Percentiles rank a stretch among this genome's conserved stretches.
Conservation (phyloP, 92 coral and sea anemone genomes). For the Micromussa lordhowensis region DNA sequence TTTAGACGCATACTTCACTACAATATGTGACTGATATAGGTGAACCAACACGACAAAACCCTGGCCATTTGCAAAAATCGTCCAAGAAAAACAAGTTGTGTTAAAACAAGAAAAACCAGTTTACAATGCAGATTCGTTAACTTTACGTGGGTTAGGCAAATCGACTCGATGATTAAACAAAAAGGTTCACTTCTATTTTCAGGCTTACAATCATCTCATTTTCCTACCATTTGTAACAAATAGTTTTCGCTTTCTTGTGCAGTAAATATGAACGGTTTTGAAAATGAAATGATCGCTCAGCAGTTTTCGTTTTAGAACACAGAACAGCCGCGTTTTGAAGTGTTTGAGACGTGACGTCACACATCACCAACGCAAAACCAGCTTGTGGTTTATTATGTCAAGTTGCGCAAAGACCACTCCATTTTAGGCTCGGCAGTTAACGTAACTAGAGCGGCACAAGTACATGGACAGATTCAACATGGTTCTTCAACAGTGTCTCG, state of each 20-base stretch:
- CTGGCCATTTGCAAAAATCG: background rate
- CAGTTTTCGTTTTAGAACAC: conserved; percentile 25
- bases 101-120: conserved; percentile 34
- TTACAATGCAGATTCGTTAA: background rate
- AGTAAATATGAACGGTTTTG: background rate
- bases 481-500: conserved; percentile 52
- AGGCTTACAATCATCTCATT: background rate
- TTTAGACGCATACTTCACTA: background rate
- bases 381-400: conserved; percentile 54
- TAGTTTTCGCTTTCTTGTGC: background rate
- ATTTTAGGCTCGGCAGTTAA: conserved; percentile 30
- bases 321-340: background rate
- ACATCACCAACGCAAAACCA: conserved; percentile 46
- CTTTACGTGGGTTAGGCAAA: background rate
- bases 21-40: background rate
- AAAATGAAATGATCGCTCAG: background rate
- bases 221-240: background rate
- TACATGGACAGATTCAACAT: conserved; percentile 10
- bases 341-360: conserved; percentile 46
- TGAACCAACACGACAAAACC: background rate
- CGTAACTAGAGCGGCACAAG: background rate
- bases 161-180: background rate
- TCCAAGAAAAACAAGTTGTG: conserved; percentile 6
- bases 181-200: background rate
- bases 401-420: conserved; percentile 33